phyloP scores from a whole-genome alignment of 2,113 vertebrate species.

The Cisticola juncidis region DNA sequence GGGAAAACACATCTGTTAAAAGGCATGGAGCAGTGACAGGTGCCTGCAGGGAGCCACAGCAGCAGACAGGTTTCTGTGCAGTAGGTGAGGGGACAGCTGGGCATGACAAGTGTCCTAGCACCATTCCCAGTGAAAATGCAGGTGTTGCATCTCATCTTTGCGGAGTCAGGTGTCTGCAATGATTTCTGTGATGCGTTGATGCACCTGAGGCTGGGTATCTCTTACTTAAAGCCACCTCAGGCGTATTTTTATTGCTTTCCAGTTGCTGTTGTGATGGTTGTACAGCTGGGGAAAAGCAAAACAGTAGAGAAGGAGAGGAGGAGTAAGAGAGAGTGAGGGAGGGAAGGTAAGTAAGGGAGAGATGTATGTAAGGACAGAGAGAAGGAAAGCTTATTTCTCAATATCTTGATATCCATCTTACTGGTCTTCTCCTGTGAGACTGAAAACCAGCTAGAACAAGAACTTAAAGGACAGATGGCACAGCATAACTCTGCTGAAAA shows the following conservation, averaged over 20 bases:
- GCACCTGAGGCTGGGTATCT: not conserved
- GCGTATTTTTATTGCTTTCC: not conserved
- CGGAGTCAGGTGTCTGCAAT: not conserved
- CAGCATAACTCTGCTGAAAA: not conserved
- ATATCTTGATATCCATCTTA: not conserved
- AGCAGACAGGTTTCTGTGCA: not conserved
- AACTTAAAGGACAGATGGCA: conserved; percentile 26
- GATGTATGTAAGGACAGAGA: not conserved
- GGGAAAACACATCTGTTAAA: not conserved
- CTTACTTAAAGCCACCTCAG: not conserved
- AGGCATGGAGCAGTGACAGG: accelerated
- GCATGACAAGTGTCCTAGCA: not conserved
- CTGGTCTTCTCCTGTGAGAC: not conserved
- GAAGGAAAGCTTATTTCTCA: not conserved
- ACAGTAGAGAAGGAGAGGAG: not conserved
- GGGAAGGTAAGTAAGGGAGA: not conserved
- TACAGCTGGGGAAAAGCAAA: not conserved
- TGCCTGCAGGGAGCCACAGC: not conserved
- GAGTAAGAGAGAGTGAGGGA: accelerated
- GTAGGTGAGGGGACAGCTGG: not conserved
- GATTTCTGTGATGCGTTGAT: not conserved
- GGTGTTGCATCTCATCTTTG: not conserved
- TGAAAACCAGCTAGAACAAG: not conserved
- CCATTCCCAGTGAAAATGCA: not conserved
- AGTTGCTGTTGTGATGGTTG: not conserved